These are phyloP conservation scores for Schizaphis graminum DNA, from an alignment of 2,888 invertebrate species.

Conservation along the genomic window DNA sequence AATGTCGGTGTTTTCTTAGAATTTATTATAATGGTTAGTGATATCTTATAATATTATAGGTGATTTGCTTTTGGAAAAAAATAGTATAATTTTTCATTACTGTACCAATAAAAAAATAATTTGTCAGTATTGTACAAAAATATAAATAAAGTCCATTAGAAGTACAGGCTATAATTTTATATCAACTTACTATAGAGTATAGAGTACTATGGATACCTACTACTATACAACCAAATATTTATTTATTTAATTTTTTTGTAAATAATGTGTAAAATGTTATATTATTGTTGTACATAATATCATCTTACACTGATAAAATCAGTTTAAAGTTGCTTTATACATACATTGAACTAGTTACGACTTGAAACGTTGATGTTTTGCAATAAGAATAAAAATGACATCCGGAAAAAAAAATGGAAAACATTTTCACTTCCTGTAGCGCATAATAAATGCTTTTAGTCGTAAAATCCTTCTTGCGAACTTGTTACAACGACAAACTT, in stretches of 20 bases:
- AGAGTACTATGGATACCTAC: neutral
- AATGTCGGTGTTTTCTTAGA: too few relatives aligned
- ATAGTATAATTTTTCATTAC: too few relatives aligned
- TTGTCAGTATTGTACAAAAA: neutral
- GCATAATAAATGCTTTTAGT: constrained; percentile 62
- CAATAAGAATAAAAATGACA: neutral
- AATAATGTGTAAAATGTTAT: neutral
- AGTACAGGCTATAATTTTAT: neutral
- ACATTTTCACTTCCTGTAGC: constrained; percentile 55
- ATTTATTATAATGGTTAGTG: too few relatives aligned
- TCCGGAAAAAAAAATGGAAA: constrained; percentile 43
- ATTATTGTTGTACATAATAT: neutral
- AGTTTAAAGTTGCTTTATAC: neutral
- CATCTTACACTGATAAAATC: neutral
- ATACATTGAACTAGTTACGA: neutral
- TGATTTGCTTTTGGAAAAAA: too few relatives aligned
- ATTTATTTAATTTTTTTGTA: neutral
- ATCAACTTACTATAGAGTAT: too few relatives aligned
- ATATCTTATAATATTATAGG: too few relatives aligned
- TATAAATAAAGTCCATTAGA: neutral
- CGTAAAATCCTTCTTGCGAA: constrained; percentile 50
- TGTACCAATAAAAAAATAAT: neutral
- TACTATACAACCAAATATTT: neutral
- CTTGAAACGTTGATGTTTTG: neutral
- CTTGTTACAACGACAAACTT: constrained; percentile 53